These are phyloP conservation scores for Phyllotreta cruciferae DNA, from an alignment of 2,888 invertebrate species.

Conservation along the genomic window DNA sequence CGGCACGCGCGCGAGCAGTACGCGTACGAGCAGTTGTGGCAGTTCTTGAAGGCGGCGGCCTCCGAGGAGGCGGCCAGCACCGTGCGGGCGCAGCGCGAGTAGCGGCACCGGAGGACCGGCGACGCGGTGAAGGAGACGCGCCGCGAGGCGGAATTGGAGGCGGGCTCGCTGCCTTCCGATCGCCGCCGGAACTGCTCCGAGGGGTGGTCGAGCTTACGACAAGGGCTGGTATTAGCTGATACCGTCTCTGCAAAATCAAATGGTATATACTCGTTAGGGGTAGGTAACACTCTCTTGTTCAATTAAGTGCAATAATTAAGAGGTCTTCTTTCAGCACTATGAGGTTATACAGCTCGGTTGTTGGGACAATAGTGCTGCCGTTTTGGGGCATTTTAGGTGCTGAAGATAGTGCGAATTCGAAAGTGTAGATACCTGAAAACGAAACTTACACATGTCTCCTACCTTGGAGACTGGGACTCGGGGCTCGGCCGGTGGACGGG, in stretches of 20 bases:
- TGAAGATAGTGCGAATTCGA: conserved; percentile 29
- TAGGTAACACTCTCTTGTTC: conserved; percentile 1
- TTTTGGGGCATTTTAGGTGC: conserved; percentile 38
- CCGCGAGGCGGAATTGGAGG: conserved; percentile 58
- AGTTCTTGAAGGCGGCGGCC: conserved; percentile 84
- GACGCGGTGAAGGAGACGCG: conserved; percentile 69
- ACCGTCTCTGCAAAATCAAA: conserved; percentile 57
- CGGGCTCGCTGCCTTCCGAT: conserved; percentile 70
- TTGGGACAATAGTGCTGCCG: background rate
- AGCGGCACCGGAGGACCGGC: conserved; percentile 70
- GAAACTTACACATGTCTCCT: conserved; percentile 82
- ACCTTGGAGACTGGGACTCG: conserved; percentile 75
- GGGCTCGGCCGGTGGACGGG: conserved; percentile 78
- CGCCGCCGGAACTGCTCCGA: conserved; percentile 64
- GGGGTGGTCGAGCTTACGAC: conserved; percentile 46
- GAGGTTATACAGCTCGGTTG: background rate
- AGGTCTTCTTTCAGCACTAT: background rate
- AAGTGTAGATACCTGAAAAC: conserved; percentile 60
- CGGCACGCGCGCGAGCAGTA: conserved; percentile 94
- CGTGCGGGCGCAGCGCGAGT: conserved; percentile 77
- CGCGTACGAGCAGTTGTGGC: conserved; percentile 93
- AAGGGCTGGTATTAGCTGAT: conserved; percentile 62
- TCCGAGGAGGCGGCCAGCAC: conserved; percentile 78
- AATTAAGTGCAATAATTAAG: background rate
- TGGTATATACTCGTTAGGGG: background rate